phyloP scores from a whole-genome alignment of 2,113 vertebrate species.

The Phrynosoma platyrhinos region DNA sequence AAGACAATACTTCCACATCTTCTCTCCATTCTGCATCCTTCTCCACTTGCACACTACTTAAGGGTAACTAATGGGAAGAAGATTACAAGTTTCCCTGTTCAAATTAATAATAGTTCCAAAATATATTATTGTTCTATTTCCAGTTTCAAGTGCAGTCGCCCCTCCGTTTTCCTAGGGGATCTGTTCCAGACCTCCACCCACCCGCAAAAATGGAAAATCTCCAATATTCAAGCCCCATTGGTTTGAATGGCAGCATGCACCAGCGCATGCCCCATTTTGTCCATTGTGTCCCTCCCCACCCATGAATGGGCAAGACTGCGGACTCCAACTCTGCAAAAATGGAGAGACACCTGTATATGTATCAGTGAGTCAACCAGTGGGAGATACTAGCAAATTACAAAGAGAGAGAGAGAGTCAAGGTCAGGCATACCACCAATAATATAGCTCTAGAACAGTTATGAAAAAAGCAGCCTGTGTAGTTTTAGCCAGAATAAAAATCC shows the following conservation, averaged over 20 bases:
- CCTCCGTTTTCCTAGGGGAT: too few relatives aligned
- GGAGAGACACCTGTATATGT: background rate
- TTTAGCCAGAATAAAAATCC: constrained; percentile 46
- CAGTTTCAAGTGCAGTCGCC: too few relatives aligned
- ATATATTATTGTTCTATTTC: background rate
- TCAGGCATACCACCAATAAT: background rate
- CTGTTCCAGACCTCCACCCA: too few relatives aligned
- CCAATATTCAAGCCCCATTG: too few relatives aligned
- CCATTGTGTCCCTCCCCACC: too few relatives aligned
- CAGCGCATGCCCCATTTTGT: too few relatives aligned
- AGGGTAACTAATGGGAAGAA: background rate
- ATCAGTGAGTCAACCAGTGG: constrained; percentile 10
- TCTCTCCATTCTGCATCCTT: background rate
- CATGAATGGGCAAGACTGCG: too few relatives aligned
- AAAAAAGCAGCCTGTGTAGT: constrained; percentile 6
- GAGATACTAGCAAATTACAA: constrained; percentile 22
- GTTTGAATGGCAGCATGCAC: too few relatives aligned
- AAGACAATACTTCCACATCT: background rate
- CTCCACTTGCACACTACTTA: background rate
- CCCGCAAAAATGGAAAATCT: too few relatives aligned
- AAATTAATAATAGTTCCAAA: background rate
- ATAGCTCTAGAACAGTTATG: constrained; percentile 11
- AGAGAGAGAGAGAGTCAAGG: too few relatives aligned
- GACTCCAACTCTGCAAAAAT: too few relatives aligned
- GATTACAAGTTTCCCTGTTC: background rate